phyloP scores from a whole-genome alignment of 1,140 invertebrate species.

The Conus betulinus region DNA sequence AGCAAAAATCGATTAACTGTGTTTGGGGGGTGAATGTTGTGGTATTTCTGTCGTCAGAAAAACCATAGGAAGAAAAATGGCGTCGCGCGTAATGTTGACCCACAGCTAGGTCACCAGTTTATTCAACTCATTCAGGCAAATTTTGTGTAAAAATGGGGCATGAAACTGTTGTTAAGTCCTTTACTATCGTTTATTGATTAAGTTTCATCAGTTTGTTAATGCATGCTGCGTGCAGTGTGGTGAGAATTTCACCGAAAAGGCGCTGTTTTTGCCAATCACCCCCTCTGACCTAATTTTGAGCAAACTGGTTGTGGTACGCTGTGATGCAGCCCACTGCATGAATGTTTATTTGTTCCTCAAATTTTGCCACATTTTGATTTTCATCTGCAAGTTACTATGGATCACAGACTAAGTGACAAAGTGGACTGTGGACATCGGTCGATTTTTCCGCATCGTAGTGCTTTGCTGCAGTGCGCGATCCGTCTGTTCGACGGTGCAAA shows the following conservation, averaged over 20 bases:
- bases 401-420: too few relatives aligned
- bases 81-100: background rate
- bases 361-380: too few relatives aligned
- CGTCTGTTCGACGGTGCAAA: too few relatives aligned
- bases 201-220: background rate
- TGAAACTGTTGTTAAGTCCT: background rate
- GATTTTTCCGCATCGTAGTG: too few relatives aligned
- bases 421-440: too few relatives aligned
- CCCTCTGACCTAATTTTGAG: background rate
- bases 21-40: background rate
- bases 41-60: background rate
- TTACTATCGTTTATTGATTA: background rate
- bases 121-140: background rate
- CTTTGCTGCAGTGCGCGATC: too few relatives aligned
- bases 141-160: background rate
- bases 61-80: background rate
- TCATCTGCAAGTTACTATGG: too few relatives aligned
- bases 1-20: background rate
- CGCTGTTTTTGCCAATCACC: background rate
- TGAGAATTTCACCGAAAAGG: background rate
- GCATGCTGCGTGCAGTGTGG: background rate
- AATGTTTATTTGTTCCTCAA: too few relatives aligned
- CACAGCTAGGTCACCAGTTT: background rate
- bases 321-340: background rate
- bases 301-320: background rate